These are phyloP conservation scores for Thymelicus lineola DNA, from an alignment of 2,888 invertebrate genomes.

Conservation along the genomic window DNA sequence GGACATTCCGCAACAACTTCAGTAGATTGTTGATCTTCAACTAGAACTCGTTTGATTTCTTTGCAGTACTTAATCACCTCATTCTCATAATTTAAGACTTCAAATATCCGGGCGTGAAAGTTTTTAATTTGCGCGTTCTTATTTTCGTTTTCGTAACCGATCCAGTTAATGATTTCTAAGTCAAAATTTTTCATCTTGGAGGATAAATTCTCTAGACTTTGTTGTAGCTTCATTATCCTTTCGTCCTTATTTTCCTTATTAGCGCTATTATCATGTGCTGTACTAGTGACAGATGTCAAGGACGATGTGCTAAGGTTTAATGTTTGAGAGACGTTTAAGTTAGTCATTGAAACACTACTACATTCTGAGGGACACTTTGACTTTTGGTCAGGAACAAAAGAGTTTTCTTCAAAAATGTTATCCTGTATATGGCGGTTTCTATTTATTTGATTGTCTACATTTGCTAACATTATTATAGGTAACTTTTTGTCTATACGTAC, in stretches of 20 bases:
- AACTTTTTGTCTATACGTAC: constrained; percentile 65
- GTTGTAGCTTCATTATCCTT: constrained; percentile 19
- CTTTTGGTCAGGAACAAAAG: not conserved
- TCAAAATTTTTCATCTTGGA: constrained; percentile 54
- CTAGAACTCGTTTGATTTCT: constrained; percentile 45
- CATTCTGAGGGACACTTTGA: not conserved
- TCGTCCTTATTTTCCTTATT: constrained; percentile 8
- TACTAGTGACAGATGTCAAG: constrained; percentile 18
- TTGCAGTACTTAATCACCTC: constrained; percentile 52
- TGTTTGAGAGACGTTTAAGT: constrained; percentile 14
- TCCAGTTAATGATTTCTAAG: constrained; percentile 59
- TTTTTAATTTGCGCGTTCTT: constrained; percentile 40
- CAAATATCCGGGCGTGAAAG: constrained; percentile 51
- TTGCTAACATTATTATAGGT: constrained; percentile 59
- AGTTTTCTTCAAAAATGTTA: constrained; percentile 15
- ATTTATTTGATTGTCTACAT: constrained; percentile 45
- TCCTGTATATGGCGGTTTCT: not conserved
- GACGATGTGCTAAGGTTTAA: constrained; percentile 32
- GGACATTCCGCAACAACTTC: not conserved
- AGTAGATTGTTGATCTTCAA: constrained; percentile 5
- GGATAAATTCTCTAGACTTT: constrained; percentile 49
- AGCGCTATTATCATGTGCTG: not conserved
- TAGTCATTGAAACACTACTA: constrained; percentile 1
- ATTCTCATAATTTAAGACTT: constrained; percentile 55
- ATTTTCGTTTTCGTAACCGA: constrained; percentile 51